Percentiles rank a stretch among this genome's conserved stretches.
Conservation (phyloP, 2,113 vertebrate genomes). For the Okapia johnstoni region DNA sequence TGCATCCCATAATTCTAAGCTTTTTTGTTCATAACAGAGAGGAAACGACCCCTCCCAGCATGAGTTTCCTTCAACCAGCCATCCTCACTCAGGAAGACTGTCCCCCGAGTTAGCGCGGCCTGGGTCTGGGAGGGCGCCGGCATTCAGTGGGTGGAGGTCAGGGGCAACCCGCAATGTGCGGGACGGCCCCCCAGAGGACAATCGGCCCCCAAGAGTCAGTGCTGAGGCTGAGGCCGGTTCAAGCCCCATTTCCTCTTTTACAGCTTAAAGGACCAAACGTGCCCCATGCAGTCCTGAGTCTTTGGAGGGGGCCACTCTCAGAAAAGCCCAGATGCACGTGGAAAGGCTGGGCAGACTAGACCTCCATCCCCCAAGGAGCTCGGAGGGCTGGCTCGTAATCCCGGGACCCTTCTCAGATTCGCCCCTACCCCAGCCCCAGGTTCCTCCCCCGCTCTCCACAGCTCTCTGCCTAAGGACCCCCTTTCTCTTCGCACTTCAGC, state of each 20-base stretch:
- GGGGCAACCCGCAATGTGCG: not conserved
- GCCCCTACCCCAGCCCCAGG: rapidly evolving
- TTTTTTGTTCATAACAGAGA: not conserved
- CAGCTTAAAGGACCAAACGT: not conserved
- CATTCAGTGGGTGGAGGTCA: not conserved
- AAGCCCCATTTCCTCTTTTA: not conserved
- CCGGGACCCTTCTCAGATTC: not conserved
- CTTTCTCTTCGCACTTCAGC: too few species aligned
- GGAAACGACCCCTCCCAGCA: not conserved
- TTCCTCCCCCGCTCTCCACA: too few species aligned
- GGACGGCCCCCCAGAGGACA: not conserved
- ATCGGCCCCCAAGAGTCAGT: not conserved
- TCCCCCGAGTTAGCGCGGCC: not conserved
- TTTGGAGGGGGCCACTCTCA: not conserved
- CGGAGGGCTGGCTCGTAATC: not conserved
- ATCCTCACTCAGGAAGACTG: not conserved
- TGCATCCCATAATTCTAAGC: not conserved
- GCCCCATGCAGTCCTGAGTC: not conserved
- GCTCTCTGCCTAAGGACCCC: not conserved
- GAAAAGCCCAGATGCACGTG: not conserved
- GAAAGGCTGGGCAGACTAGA: not conserved
- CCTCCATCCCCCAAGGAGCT: not conserved
- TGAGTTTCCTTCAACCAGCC: not conserved
- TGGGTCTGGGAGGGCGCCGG: not conserved
- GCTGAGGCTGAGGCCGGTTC: not conserved